Evolutionary conservation across 2,888 invertebrate genomes (phyloP), one percentile per base, ranked within the genome.

Genomic region (Anthophora plumipes): DNA sequence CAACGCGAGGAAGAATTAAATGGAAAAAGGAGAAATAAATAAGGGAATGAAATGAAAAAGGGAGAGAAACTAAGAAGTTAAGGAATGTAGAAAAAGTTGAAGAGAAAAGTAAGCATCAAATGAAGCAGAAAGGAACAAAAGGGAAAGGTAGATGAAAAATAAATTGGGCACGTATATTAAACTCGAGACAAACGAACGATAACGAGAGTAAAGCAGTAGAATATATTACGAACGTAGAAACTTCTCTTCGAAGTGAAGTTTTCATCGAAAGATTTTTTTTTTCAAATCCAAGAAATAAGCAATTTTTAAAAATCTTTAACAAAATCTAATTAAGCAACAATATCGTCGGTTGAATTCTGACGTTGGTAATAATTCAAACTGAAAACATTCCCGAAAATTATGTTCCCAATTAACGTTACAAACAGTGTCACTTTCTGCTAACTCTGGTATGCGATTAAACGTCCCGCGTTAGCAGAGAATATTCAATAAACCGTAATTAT

Each of bases 121-220:
- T 31, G 31, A 52, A 61, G 25, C 14, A 52, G 14, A n/a, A 61
- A 37, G 14, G 22, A n/a, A 20, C 11, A 69, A 6, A 7, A 12
- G 6, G 46, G 20, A 52, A 41, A 4, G 9, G 39, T 39, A 37
- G 17, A 8, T 17, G 37, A 20, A 46, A 50, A 54, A 60, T 43
- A 17, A 82, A 80, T 66, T 67, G 57, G 52, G 37, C 54, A 57
- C 17, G 25, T 48, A 50, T 52, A 72, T 82, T 52, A 76, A 71
- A 39, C 22, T 57, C 22, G 50, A 61, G 60, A 74, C 55, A 66
- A 80, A 76, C 63, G 63, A 55, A 75, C 55, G 59, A 75, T 75
- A 80, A 59, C 41, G 73, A 46, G 59, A 43, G 50, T 57, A 52
- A 67, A 71, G 25, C 64, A 71, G 39, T 54, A 54, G 41, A 46